Base-by-base conservation (phyloP, 2,113 vertebrate genomes). In the Tamias sibiricus region DNA sequence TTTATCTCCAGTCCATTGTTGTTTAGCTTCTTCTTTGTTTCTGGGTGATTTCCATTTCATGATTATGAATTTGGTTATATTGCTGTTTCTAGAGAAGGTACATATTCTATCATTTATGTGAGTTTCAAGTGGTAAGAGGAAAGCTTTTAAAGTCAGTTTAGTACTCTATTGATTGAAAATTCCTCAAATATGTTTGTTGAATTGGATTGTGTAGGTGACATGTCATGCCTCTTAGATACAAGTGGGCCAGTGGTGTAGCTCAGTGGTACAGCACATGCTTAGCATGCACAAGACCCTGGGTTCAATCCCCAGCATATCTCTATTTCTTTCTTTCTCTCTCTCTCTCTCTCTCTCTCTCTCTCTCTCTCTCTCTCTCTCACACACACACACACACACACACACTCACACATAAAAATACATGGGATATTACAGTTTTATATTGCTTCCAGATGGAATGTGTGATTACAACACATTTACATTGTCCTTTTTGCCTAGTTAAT, bases 41-140 rank as follows among this genome's bases (percentile, higher is more conserved):
- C 12, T 89, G 72, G 12, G 28, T 24, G 49, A 92, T 96, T 96
- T 91, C 37, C 24, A 90, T 66, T 90, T 82, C 35, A 77, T 79
- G 35, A 87, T 75, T 35, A 92, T 93, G 28, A 95, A 20, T 6
- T 85, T 89, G 92, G 68, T 8, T 66, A 28, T 79, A 49, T 74
- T 84, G 83, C 47, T 84, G 47, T 69, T 83, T 94, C 79, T 87
- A 80, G 17, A 74, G 26, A 19, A 20, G 37, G 7, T 71, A 4
- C 5, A 52, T 52, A 69, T 80, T 91, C 42, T 83, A 40, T 88
- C 40, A 94, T 88, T 94, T 91, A 6, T 87, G 62, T 93, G 83
- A 79, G 26, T 93, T 91, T 95, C 13, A 80, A 75, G 37, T 94
- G 82, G 66, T 35, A 87, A 91, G 30, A 32, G 16, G 72, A 10